Conservation (phyloP, 2,797 vertebrate species). For the Trematomus bernacchii region DNA sequence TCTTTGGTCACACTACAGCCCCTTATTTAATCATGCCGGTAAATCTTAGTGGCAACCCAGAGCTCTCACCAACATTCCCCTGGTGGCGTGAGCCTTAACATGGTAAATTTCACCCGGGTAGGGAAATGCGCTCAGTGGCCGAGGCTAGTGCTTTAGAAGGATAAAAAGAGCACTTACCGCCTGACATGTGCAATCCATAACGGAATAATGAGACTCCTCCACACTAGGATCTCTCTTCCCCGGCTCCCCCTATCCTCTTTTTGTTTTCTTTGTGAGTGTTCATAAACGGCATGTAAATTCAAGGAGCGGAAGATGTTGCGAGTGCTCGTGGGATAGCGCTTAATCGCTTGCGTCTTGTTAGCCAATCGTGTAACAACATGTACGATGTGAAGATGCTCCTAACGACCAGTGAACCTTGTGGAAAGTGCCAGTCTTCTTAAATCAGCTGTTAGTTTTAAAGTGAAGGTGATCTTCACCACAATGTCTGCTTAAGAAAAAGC, state of each 20-base stretch:
- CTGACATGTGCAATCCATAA: conserved; percentile 88
- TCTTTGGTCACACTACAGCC: conserved; percentile 78
- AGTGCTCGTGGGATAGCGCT: conserved; percentile 63
- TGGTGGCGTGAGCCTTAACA: conserved; percentile 79
- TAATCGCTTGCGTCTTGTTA: conserved; percentile 66
- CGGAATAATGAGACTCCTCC: conserved; percentile 84
- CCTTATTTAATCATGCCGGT: conserved; percentile 85
- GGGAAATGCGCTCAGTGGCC: conserved; percentile 78
- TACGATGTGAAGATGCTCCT: conserved; percentile 49
- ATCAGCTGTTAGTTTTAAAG: conserved; percentile 31
- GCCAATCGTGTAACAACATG: conserved; percentile 56
- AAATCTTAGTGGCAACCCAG: conserved; percentile 76
- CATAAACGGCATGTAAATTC: conserved; percentile 78
- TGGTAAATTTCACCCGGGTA: conserved; percentile 85
- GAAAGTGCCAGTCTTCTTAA: conserved; percentile 44
- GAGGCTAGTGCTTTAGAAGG: conserved; percentile 76
- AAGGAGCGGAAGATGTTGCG: conserved; percentile 69
- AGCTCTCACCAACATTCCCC: conserved; percentile 74
- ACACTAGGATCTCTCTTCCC: conserved; percentile 65
- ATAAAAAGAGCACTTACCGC: conserved; percentile 85
- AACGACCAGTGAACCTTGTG: conserved; percentile 50
- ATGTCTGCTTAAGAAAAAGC: neutral
- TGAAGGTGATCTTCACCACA: conserved; percentile 23
- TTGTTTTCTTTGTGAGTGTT: conserved; percentile 75
- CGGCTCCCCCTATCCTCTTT: conserved; percentile 55